Evolutionary conservation across 2,888 invertebrate genomes (phyloP).

Genomic region (Hydraecia micacea): DNA sequence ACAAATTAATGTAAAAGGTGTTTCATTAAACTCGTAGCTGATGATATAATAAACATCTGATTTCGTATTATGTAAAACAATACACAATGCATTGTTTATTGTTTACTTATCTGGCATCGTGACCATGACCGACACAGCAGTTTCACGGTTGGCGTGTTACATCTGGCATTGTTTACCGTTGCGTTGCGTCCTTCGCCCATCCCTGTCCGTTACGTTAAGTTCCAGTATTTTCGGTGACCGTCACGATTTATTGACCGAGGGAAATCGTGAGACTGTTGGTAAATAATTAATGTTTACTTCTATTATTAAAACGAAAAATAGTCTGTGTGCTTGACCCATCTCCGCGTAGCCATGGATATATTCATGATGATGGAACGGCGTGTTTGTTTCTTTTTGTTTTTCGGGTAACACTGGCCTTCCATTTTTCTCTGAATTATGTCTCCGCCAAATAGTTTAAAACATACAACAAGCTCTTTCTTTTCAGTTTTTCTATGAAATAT

Average conservation of each 20-base stretch:
- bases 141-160: conserved; percentile 12
- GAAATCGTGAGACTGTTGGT: background rate
- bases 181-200: conserved; percentile 9
- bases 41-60: background rate
- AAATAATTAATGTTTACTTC: conserved; percentile 9
- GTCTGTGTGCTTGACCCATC: conserved; percentile 26
- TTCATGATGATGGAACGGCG: background rate
- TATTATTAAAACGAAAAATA: conserved; percentile 27
- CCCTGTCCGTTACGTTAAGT: background rate
- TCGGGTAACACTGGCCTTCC: too few relatives aligned
- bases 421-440: background rate
- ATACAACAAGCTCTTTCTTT: background rate
- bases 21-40: conserved; percentile 3
- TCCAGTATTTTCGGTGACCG: conserved; percentile 32
- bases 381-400: conserved; percentile 5
- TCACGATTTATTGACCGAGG: conserved; percentile 15
- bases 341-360: background rate
- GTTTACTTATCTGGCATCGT: conserved; percentile 12
- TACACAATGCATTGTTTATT: conserved; percentile 16
- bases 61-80: background rate
- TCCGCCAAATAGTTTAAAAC: background rate
- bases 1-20: background rate
- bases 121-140: conserved; percentile 43
- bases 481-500: background rate
- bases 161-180: conserved; percentile 7